A percentile compares a stretch with the other conserved stretches of the same genome.
Conservation (phyloP, 2,888 invertebrate species). For the Hirtodrosophila alboralis region DNA sequence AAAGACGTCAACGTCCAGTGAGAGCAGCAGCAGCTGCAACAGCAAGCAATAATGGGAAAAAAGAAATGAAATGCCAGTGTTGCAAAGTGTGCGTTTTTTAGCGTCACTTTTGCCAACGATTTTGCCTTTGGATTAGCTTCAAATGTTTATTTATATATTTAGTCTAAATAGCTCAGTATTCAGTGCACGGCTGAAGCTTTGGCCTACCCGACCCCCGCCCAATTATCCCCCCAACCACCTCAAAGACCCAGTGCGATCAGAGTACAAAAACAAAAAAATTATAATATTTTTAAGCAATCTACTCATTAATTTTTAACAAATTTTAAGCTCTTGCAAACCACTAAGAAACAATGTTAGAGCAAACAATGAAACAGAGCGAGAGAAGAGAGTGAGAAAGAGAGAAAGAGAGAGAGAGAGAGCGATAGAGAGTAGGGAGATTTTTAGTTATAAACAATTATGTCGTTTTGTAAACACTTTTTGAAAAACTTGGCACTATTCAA, state of each 20-base stretch:
- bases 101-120: constrained; percentile 9
- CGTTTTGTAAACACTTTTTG: not conserved
- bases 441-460: constrained; percentile 15
- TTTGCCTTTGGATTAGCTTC: constrained; percentile 33
- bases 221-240: not conserved
- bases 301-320: constrained; percentile 44
- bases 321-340: constrained; percentile 12
- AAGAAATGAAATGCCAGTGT: constrained; percentile 21
- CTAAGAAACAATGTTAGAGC: constrained; percentile 1
- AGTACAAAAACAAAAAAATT: constrained; percentile 66
- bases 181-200: constrained; percentile 47
- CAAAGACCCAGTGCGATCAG: constrained; percentile 53
- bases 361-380: constrained; percentile 2
- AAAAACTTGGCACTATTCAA: constrained; percentile 1
- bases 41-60: constrained; percentile 22
- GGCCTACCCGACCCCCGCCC: constrained; percentile 1
- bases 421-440: constrained; percentile 15
- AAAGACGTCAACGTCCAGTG: constrained; percentile 28
- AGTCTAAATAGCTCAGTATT: constrained; percentile 52
- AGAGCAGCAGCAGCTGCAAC: constrained; percentile 22
- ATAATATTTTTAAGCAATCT: constrained; percentile 35
- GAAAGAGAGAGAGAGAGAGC: constrained; percentile 3
- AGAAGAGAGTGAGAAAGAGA: not conserved
- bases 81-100: constrained; percentile 7
- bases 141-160: constrained; percentile 44